Evolutionary conservation across 2,888 invertebrate species (phyloP).

Genomic region (Ephialtes manifestator): DNA sequence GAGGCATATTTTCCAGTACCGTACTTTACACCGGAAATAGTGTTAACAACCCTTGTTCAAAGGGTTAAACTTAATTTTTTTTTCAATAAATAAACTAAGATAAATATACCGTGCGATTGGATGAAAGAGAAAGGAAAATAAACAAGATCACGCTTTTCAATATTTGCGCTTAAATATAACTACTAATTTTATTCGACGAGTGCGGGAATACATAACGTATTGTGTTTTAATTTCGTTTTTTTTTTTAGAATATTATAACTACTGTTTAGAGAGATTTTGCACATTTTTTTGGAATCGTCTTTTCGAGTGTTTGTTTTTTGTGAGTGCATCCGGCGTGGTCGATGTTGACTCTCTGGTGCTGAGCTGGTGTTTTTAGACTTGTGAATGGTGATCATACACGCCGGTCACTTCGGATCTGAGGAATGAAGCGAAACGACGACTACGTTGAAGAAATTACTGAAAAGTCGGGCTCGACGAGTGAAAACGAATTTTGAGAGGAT

Average conservation of each 20-base stretch:
- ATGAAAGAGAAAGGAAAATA: slow-evolving; percentile 16
- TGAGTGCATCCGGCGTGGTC: slow-evolving; percentile 11
- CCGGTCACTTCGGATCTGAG: neutral
- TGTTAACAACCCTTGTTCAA: neutral
- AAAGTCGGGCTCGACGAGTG: neutral
- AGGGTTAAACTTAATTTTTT: neutral
- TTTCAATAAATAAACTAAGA: neutral
- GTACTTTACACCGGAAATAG: neutral
- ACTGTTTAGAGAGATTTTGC: neutral
- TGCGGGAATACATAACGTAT: neutral
- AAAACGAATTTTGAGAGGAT: neutral
- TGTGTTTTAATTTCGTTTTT: too few relatives aligned
- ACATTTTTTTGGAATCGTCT: neutral
- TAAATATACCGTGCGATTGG: neutral
- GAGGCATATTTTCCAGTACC: neutral
- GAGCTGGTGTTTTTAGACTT: slow-evolving; percentile 20
- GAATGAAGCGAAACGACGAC: neutral
- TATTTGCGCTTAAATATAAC: neutral
- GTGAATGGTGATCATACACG: slow-evolving; percentile 21
- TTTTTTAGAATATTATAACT: neutral
- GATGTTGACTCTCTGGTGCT: slow-evolving; percentile 11
- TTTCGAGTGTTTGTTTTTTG: slow-evolving; percentile 4
- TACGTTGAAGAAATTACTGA: neutral
- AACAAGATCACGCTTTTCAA: neutral
- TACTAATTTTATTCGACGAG: neutral